Evolutionary conservation across 1,140 invertebrate species (phyloP).

Genomic region (Eueides isabella): DNA sequence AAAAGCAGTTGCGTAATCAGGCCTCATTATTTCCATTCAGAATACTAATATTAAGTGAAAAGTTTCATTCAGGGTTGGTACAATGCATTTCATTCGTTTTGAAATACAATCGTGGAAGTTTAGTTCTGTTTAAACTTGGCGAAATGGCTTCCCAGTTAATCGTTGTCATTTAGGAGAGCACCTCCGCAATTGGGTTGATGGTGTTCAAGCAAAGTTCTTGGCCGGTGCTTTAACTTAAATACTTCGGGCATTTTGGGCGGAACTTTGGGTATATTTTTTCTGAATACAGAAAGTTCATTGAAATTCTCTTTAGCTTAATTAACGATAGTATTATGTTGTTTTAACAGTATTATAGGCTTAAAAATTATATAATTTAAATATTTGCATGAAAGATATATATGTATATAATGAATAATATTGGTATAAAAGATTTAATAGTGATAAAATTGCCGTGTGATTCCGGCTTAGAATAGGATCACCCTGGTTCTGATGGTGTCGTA

Average conservation of each 20-base stretch:
- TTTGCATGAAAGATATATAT: no score
- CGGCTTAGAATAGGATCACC: no score
- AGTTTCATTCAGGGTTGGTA: conserved; percentile 47
- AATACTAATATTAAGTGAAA: conserved; percentile 53
- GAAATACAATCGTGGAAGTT: conserved; percentile 68
- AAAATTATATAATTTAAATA: no score
- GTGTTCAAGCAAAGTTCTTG: conserved; percentile 57
- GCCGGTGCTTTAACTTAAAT: conserved; percentile 16
- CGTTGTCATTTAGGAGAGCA: conserved; percentile 67
- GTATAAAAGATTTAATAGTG: no score
- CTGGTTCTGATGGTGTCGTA: no score
- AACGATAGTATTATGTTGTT: not conserved
- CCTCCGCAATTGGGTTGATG: conserved; percentile 59
- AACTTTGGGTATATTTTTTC: not conserved
- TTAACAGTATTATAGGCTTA: no score
- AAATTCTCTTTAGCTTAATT: not conserved
- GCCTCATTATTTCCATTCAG: conserved; percentile 50
- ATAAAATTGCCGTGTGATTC: no score
- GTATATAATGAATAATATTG: no score
- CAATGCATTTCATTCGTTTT: conserved; percentile 56
- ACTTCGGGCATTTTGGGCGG: conserved; percentile 10
- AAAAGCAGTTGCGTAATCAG: conserved; percentile 29
- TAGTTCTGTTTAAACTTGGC: conserved; percentile 65
- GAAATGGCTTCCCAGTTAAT: conserved; percentile 73
- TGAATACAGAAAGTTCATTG: not conserved